Evolutionary conservation across 2,113 vertebrate genomes (phyloP), one percentile per base, ranked within the genome.

Genomic region (Perca schrenkii): DNA sequence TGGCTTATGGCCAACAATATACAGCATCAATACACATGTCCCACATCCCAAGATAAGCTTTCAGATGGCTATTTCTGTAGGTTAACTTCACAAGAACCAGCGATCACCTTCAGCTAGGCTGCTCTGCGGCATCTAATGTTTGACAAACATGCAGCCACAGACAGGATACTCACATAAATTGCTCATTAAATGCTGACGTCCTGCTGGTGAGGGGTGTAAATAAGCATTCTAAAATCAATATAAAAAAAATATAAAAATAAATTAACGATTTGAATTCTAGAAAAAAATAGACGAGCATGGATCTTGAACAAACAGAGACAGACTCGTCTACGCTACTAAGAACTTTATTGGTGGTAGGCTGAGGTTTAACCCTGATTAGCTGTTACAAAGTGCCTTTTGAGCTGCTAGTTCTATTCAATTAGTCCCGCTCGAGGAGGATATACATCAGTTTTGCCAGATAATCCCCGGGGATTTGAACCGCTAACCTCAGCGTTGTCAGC

Each of bases 401-500:
- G 85, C 78, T 62, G 49, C 79, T 69, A 56, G 77, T 86, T 85
- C 62, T 66, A n/a, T 76, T 91, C 86, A 90, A 88, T 92, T 93
- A 91, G 76, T 81, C 77, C 34, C 25, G 46, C 82, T 86, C 46
- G 34, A 84, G 64, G 62, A 80, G 74, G 66, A 25, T 56, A 6
- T 53, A 52, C 77, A 86, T 87, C 16, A 34, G 65, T 66, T 92
- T 78, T 88, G 93, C 87, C 74, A 81, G 88, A 77, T 57, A 46
- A 78, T 61, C 89, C 91, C 25, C 14, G 0, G 78, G 83, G 87
- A 89, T 85, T 90, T 86, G 80, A 91, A 93, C 85, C 77, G 71
- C 89, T 88, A 92, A 93, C 92, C 88, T 92, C 91, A 88, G 89
- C 86, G 16, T 80, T 85, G 87, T 89, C 75, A 85, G 81, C 22